Evolutionary conservation across 2,797 vertebrate genomes (phyloP), one percentile per base, ranked within the genome.

Genomic region (Acrocephalus scirpaceus): DNA sequence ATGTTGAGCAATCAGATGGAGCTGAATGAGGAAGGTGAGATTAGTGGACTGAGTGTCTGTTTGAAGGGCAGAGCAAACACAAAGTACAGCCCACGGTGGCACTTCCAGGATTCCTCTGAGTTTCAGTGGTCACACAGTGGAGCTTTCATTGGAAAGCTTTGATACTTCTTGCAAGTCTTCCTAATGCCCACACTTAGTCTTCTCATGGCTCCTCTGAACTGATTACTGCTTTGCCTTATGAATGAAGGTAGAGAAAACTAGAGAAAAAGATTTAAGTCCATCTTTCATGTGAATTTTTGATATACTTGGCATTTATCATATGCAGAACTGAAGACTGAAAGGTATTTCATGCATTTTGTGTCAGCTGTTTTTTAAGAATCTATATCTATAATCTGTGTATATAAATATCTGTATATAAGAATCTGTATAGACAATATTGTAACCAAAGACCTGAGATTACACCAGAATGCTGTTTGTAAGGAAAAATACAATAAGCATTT

Each of bases 1-100:
- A 13, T 60, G 76, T 93, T 93, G 81, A 93, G 87, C 94, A 95
- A 86, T 97, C 95, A 93, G 90, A 93, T 92, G 61, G 20, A 80
- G 69, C 86, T 88, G 92, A 92, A 65, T 50, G 76, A 93, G 74
- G 69, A 91, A 93, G 92, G 89, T 91, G 88, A 95, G 73, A 62
- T 91, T 74, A 92, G 90, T 76, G 90, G 85, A 53, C 80, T 57
- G 56, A 92, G 78, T 84, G 85, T 90, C 81, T 87, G 92, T 79
- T 44, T 48, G 67, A 75, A 89, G 94, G 92, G 34, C 58, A 75
- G 71, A 93, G 57, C 65, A 93, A 88, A 71, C 58, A 60, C 40
- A 87, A 20, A 0, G 2, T 14, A 4, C 11, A 6, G 32, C 36
- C 20, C 16, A 8, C 2, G 13, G 44, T 74, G 34, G 40, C 62